phyloP scores from a whole-genome alignment of 2,113 vertebrate species.

The Ceyx cyanopectus region DNA sequence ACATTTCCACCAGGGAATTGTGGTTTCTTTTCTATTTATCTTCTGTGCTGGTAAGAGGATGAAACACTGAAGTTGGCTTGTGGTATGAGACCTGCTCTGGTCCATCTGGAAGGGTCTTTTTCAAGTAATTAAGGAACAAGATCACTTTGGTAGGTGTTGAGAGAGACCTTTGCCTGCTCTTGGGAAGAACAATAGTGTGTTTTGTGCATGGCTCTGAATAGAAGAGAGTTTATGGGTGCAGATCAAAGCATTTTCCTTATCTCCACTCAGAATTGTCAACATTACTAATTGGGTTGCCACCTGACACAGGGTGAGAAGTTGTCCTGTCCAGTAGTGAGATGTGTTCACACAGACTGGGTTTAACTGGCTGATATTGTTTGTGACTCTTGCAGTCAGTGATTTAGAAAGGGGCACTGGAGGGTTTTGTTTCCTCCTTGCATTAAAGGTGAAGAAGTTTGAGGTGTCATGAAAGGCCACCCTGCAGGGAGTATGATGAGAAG shows the following conservation, averaged over 20 bases:
- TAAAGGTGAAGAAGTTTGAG: background rate
- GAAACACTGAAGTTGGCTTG: background rate
- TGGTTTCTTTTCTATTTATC: background rate
- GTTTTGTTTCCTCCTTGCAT: background rate
- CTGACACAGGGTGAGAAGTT: background rate
- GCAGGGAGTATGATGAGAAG: background rate
- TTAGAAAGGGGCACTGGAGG: background rate
- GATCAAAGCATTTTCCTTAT: background rate
- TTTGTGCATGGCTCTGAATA: background rate
- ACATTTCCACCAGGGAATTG: background rate
- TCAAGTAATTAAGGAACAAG: background rate
- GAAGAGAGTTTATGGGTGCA: background rate
- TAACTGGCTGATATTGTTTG: background rate
- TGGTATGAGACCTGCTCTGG: background rate
- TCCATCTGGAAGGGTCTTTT: background rate
- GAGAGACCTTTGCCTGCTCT: background rate
- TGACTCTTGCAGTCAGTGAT: background rate
- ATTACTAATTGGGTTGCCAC: background rate
- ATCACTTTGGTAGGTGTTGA: background rate
- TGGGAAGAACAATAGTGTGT: background rate
- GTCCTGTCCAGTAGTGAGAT: background rate
- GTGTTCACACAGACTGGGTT: background rate
- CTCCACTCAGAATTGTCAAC: background rate
- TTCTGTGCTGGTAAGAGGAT: background rate
- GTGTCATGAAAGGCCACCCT: rapidly evolving